phyloP scores from a whole-genome alignment of 2,113 vertebrate genomes.

The Bothrops jararaca region DNA sequence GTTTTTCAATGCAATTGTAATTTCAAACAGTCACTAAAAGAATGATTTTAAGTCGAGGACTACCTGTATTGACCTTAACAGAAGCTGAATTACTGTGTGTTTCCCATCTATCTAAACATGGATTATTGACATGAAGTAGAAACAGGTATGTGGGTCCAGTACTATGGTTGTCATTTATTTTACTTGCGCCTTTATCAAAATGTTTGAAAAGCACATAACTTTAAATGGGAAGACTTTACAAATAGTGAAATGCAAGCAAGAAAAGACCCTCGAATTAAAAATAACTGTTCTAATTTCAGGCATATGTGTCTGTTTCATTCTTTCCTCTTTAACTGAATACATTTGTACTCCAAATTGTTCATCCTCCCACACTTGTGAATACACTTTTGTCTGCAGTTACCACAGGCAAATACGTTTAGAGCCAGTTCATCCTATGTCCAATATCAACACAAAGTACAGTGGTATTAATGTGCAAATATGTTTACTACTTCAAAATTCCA shows the following conservation, averaged over 20 bases:
- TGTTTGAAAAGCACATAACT: slow-evolving; percentile 22
- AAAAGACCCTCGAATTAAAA: slow-evolving; percentile 22
- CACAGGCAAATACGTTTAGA: slow-evolving; percentile 48
- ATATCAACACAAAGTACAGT: slow-evolving; percentile 51
- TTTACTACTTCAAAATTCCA: slow-evolving; percentile 66
- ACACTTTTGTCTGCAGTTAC: slow-evolving; percentile 41
- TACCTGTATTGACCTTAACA: neutral
- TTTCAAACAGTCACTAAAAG: too few species aligned
- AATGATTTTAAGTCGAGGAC: too few species aligned
- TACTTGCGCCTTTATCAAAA: neutral
- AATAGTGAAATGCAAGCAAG: slow-evolving; percentile 16
- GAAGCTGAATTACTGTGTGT: neutral
- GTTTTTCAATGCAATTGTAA: too few species aligned
- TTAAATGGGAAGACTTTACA: slow-evolving; percentile 1
- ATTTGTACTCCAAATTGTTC: slow-evolving; percentile 26
- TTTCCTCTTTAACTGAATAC: slow-evolving; percentile 27
- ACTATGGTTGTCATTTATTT: neutral
- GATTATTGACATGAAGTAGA: neutral
- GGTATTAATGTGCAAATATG: slow-evolving; percentile 58
- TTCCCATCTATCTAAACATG: neutral
- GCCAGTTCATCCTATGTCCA: slow-evolving; percentile 55
- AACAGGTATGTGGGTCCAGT: neutral
- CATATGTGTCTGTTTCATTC: neutral
- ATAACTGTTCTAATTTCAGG: neutral
- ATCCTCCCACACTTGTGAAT: slow-evolving; percentile 27